These are phyloP conservation scores for Aphaenogaster rudis DNA, from an alignment of 1,140 invertebrate genomes.

Conservation along the genomic window DNA sequence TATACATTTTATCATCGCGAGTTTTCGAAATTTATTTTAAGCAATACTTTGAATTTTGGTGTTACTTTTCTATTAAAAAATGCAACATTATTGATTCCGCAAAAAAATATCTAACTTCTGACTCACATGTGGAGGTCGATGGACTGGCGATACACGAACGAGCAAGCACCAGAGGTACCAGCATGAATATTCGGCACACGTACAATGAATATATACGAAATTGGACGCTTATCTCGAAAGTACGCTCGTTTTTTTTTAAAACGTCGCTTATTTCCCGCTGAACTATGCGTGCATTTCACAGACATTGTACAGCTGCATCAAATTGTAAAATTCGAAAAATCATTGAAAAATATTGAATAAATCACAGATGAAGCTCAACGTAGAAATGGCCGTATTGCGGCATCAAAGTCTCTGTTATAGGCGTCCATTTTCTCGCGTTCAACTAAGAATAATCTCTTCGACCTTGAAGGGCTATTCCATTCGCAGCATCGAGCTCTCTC, in stretches of 20 bases:
- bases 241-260: constrained; percentile 2
- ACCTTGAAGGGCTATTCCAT: constrained; percentile 56
- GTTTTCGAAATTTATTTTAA: background rate
- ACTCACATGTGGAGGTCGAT: constrained; percentile 56
- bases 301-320: background rate
- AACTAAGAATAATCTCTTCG: constrained; percentile 63
- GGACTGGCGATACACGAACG: constrained; percentile 47
- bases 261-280: background rate
- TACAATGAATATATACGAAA: constrained; percentile 62
- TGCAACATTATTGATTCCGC: background rate
- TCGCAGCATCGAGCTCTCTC: constrained; percentile 16
- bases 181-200: constrained; percentile 70
- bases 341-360: background rate
- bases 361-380: background rate
- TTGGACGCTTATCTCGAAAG: constrained; percentile 28
- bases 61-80: background rate
- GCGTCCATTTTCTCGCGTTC: constrained; percentile 51
- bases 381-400: background rate
- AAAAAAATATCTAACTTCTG: constrained; percentile 2
- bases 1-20: background rate
- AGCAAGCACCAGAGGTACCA: constrained; percentile 57
- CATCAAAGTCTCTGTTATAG: constrained; percentile 32
- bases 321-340: background rate
- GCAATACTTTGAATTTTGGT: too few relatives aligned
- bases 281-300: background rate